Conservation (phyloP, 2,113 vertebrate genomes). For the Calidris pygmaea region DNA sequence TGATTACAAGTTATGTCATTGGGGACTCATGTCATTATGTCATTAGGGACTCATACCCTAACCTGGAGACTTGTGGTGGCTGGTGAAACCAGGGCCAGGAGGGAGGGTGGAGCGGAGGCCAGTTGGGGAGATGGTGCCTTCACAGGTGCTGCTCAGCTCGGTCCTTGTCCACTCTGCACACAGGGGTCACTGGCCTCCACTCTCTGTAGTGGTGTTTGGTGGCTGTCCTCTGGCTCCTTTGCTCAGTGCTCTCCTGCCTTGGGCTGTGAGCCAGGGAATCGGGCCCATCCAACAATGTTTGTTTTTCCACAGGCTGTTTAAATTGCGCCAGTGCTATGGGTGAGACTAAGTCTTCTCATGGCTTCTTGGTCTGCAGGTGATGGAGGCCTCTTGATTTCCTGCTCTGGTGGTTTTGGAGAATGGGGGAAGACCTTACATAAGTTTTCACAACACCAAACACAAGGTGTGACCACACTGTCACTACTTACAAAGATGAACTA, state of each 20-base stretch:
- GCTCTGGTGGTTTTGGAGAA: neutral
- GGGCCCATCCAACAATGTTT: neutral
- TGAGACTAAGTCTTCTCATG: neutral
- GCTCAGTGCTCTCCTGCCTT: neutral
- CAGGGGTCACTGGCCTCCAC: neutral
- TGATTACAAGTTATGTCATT: neutral
- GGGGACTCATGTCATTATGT: neutral
- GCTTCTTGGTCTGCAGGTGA: neutral
- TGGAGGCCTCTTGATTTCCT: neutral
- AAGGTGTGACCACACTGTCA: rapidly evolving
- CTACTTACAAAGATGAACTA: neutral
- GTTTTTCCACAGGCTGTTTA: constrained; percentile 1
- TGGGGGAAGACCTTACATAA: neutral
- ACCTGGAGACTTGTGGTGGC: neutral
- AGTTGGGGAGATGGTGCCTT: neutral
- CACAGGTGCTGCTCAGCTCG: neutral
- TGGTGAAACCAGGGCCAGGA: neutral
- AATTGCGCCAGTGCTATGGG: neutral
- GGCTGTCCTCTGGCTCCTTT: neutral
- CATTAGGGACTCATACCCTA: neutral
- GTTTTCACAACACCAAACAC: neutral
- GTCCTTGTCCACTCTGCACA: neutral
- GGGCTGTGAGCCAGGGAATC: neutral
- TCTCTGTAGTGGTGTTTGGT: no score
- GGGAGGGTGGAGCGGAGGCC: neutral